Evolutionary conservation across 1,140 invertebrate species (phyloP), one percentile per base, ranked within the genome.

Genomic region (Adelges cooleyi): DNA sequence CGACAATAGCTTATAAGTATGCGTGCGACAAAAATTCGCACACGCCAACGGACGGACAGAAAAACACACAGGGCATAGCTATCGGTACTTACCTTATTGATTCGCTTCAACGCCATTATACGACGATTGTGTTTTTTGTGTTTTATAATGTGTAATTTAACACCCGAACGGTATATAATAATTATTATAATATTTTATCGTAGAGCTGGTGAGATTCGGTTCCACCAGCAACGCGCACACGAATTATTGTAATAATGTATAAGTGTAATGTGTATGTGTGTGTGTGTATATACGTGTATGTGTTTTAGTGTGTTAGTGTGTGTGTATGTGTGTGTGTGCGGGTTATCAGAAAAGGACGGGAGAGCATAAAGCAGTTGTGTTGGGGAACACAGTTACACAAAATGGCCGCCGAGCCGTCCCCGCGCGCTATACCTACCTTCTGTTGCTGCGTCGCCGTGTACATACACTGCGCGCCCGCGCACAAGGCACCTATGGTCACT

Each of bases 31-130:
- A 33, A 33, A 33, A 33, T 6, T 33, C 29, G 29, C 29, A 33
- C 29, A 33, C 29, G 11, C 29, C 29, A 33, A 33, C n/a, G 11
- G 11, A 33, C 11, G 29, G 11, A 33, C 29, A 11, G 29, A 33
- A 33, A 6, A 5, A 33, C 11, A 33, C 11, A 6, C 29, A 33
- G 11, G 11, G 29, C 29, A 33, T 33, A 11, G 5, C 11, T 33
- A 11, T 33, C 11, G n/a, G n/a, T 62, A 85, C 84, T 77, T 86
- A 90, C 89, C 87, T 92, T 92, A 86, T 92, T 92, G 82, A 92
- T 92, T 87, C 90, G 83, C 85, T 92, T 92, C 84, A 92, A 86
- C 82, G 90, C 89, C 90, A 92, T 92, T 87, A 84, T 79, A 77
- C 18, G 51, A 52, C 74, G 74, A 74, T 75, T 70, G 49, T 44